Evolutionary conservation across 2,113 vertebrate genomes (phyloP).

Genomic region (Promerops cafer): DNA sequence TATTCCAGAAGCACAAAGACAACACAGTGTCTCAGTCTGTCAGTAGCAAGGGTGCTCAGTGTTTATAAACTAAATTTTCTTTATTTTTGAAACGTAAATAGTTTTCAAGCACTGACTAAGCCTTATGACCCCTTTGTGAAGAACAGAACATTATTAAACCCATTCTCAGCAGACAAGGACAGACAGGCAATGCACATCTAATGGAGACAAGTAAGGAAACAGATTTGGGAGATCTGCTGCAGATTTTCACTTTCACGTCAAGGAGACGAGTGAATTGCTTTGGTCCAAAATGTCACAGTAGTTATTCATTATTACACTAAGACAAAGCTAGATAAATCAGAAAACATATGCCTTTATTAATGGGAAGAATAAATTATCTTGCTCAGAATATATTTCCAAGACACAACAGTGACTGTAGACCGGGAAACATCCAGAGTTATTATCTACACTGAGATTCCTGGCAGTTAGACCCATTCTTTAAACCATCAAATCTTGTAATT

Average conservation of each 20-base stretch:
- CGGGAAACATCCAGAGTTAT: background rate
- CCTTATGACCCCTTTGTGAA: background rate
- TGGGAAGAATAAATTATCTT: background rate
- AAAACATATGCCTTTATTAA: background rate
- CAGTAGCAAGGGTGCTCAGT: background rate
- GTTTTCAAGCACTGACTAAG: background rate
- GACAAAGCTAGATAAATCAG: background rate
- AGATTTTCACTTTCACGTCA: background rate
- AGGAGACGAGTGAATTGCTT: background rate
- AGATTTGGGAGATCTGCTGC: background rate
- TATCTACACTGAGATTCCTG: background rate
- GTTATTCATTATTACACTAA: background rate
- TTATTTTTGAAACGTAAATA: background rate
- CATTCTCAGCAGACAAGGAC: background rate
- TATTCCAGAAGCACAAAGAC: background rate
- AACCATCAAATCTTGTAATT: background rate
- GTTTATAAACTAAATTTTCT: background rate
- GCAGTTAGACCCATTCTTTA: background rate
- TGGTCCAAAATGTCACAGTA: background rate
- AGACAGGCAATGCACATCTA: background rate
- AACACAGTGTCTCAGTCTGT: background rate
- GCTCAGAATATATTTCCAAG: background rate
- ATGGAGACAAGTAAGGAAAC: background rate
- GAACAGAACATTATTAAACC: background rate
- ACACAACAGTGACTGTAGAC: background rate